phyloP scores from a whole-genome alignment of 2,888 invertebrate genomes.

The Lottia scabra region DNA sequence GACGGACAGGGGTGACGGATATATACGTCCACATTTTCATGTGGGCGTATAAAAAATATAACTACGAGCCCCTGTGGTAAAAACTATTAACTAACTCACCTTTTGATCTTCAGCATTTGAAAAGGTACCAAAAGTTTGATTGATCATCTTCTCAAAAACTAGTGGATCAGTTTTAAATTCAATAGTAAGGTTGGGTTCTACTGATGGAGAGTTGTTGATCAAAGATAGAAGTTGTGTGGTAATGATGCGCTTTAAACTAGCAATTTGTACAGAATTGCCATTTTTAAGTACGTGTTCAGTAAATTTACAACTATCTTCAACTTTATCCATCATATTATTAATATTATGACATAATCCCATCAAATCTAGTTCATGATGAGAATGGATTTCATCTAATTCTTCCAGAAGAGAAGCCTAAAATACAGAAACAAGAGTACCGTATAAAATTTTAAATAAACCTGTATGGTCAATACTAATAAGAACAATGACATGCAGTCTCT shows the following conservation, averaged over 20 bases:
- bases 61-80: too few relatives aligned
- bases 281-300: conserved; percentile 84
- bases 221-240: conserved; percentile 82
- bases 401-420: conserved; percentile 77
- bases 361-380: conserved; percentile 86
- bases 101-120: conserved; percentile 42
- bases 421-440: background rate
- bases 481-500: too few relatives aligned
- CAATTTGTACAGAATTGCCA: conserved; percentile 78
- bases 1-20: too few relatives aligned
- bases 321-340: conserved; percentile 85
- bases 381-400: conserved; percentile 74
- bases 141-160: conserved; percentile 80
- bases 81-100: too few relatives aligned
- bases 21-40: too few relatives aligned
- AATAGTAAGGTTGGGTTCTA: conserved; percentile 80
- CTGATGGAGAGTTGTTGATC: conserved; percentile 84
- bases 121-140: conserved; percentile 68
- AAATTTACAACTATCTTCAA: conserved; percentile 89
- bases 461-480: too few relatives aligned
- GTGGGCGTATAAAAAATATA: too few relatives aligned
- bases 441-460: too few relatives aligned
- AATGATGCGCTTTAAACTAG: conserved; percentile 85
- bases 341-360: conserved; percentile 87
- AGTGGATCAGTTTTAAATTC: conserved; percentile 82